Base-by-base conservation (phyloP, 1,140 invertebrate genomes). In the Trichoplusia ni region DNA sequence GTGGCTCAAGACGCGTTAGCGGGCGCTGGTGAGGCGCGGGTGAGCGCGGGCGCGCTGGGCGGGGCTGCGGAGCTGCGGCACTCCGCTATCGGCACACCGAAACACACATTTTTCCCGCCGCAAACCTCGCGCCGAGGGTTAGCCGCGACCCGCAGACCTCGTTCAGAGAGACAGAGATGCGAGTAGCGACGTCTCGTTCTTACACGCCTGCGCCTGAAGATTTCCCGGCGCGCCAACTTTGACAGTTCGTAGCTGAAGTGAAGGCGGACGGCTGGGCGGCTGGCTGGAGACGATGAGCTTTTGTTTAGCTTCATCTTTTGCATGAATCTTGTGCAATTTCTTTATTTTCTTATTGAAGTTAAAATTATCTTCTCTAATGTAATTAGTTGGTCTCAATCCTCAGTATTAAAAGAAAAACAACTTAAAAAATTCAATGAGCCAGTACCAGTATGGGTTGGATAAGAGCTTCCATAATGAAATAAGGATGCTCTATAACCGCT, bases 51-150 rank as follows among this genome's bases (percentile, higher is more conserved):
- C 38, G 29, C 64, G 60, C 59, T 76, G 81, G 84, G 75, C 79
- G 82, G 79, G 73, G 81, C 77, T 72, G 79, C 67, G 79, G 78
- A 59, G 77, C 73, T 81, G 84, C 79, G 85, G 84, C 84, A 72
- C 82, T 75, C 84, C 87, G 86, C 83, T 86, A 84, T 86, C 87
- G 85, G 84, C 86, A 86, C 86, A 84, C 86, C 84, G 84, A 89
- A 88, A 89, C 87, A 90, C 84, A 90, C 84, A 88, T 90, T 90
- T 90, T 87, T 86, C 77, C 84, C 84, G 86, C 87, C 86, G 79
- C 86, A 90, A 89, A 89, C 87, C 87, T 87, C 83, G 83, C 87
- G 83, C 83, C 82, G 80, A 82, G 76, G 87, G 87, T 90, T 90
- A 90, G 87, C 87, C 87, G 84, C 87, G 82, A 77, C 76, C 87